A percentile compares a stretch with the other conserved stretches of the same genome.
phyloP scores from a whole-genome alignment of 2,888 invertebrate genomes.

The Ophion obscuratus region DNA sequence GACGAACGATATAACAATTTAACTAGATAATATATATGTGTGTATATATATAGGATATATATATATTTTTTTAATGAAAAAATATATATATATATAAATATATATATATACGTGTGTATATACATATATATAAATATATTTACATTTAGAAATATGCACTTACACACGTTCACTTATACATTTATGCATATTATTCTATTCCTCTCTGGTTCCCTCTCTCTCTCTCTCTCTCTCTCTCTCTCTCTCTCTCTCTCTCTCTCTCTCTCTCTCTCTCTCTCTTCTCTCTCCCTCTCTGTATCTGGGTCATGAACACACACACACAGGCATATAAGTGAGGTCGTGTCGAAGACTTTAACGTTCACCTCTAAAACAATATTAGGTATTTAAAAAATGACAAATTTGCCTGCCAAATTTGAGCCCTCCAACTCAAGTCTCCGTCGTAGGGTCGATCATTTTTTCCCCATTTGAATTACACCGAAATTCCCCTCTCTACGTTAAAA shows the following conservation, averaged over 20 bases:
- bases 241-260: constrained; percentile 74
- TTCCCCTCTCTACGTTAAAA: too few relatives aligned
- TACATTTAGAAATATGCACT: constrained; percentile 70
- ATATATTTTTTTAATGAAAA: constrained; percentile 61
- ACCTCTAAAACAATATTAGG: not conserved
- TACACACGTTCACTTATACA: constrained; percentile 65
- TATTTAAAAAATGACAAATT: not conserved
- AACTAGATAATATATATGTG: constrained; percentile 60
- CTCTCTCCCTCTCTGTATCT: constrained; percentile 74
- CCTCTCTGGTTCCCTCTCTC: constrained; percentile 68
- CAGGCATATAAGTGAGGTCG: not conserved
- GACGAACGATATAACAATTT: constrained; percentile 45
- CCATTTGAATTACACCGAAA: too few relatives aligned
- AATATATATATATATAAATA: constrained; percentile 68
- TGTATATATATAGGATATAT: constrained; percentile 49
- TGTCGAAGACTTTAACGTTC: not conserved
- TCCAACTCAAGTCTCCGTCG: too few relatives aligned
- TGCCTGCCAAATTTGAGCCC: too few relatives aligned
- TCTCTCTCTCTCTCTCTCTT: constrained; percentile 65
- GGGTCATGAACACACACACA: not conserved
- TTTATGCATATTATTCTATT: constrained; percentile 79
- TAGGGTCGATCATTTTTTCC: too few relatives aligned
- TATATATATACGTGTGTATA: constrained; percentile 81
- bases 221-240: constrained; percentile 81
- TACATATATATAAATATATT: constrained; percentile 64